Evolutionary conservation across 2,797 vertebrate species (phyloP), one percentile per base, ranked within the genome.

Genomic region (Oryzias sinensis): DNA sequence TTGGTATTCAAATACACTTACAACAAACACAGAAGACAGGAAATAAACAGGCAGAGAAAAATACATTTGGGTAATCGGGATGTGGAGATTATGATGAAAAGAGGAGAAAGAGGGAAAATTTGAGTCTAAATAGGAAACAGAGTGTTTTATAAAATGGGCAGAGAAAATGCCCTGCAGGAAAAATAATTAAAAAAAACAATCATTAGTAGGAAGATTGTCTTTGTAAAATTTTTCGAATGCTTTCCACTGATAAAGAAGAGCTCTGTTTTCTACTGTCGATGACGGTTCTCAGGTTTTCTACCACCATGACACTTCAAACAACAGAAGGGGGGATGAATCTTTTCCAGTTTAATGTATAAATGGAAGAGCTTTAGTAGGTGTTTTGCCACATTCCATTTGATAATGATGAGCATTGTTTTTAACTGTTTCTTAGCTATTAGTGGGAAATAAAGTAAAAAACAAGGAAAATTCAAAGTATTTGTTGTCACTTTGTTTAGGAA

Each of bases 1-100:
- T 77, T 77, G 43, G 53, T 60, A 80, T 83, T 85, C 42, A 53
- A 66, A 74, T 70, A 55, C 49, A 68, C 33, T 75, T 63, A 48
- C 24, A 33, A 45, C 17, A 44, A 55, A 66, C 24, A 45, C 16
- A 52, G 5, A 60, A 29, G n/a, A 46, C 20, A 54, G 11, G 43
- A 25, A 67, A 65, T 74, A 56, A 72, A 73, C 41, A 49, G 27
- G 24, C 27, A 48, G 6, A 42, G 16, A 65, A 50, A 44, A 60
- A 55, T 5, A 62, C 18, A 41, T 67, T 68, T 52, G 18, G 49
- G 73, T 55, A 37, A 54, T 49, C 18, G 6, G 60, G 40, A 56
- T 49, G 47, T 43, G 43, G 4, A 53, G 43, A 43, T 58, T 8
- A 74, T 44, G n/a, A 61, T 25, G 6, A 59, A 5, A 43, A 17